Conservation (phyloP, 1,140 invertebrate genomes). For the Zeugodacus cucurbitae region DNA sequence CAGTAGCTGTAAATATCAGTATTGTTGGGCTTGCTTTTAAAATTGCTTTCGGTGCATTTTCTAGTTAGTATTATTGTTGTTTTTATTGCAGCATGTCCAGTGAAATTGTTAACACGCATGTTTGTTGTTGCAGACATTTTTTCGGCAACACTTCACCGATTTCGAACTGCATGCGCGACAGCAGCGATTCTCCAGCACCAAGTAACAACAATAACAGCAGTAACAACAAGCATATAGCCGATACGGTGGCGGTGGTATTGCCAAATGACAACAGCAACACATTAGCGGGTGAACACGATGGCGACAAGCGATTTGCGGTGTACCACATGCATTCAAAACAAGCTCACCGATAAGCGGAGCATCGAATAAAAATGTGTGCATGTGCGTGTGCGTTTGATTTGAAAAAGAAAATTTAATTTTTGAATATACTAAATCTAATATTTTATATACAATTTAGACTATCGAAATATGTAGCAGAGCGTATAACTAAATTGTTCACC, state of each 20-base stretch:
- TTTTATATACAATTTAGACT: too few relatives aligned
- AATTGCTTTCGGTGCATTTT: slow-evolving; percentile 17
- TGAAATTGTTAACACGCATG: slow-evolving; percentile 29
- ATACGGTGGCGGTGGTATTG: neutral
- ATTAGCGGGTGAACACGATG: neutral
- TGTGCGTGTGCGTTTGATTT: neutral
- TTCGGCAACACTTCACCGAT: neutral
- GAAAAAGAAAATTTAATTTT: neutral
- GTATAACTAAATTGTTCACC: too few relatives aligned
- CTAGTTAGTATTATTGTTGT: neutral
- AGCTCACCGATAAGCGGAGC: slow-evolving; percentile 21
- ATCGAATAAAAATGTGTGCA: neutral
- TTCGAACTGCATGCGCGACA: neutral
- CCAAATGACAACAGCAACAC: slow-evolving; percentile 18
- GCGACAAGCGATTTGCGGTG: slow-evolving; percentile 29
- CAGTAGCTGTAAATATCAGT: neutral
- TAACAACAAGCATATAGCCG: too few relatives aligned
- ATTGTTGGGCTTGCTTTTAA: neutral
- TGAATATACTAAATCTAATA: neutral
- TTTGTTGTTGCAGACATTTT: slow-evolving; percentile 15
- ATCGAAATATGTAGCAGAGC: too few relatives aligned
- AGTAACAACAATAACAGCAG: neutral
- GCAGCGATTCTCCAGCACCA: neutral
- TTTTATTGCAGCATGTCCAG: neutral
- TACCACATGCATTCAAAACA: slow-evolving; percentile 17